phyloP scores from a whole-genome alignment of 2,797 vertebrate genomes.

The Agapornis canus region DNA sequence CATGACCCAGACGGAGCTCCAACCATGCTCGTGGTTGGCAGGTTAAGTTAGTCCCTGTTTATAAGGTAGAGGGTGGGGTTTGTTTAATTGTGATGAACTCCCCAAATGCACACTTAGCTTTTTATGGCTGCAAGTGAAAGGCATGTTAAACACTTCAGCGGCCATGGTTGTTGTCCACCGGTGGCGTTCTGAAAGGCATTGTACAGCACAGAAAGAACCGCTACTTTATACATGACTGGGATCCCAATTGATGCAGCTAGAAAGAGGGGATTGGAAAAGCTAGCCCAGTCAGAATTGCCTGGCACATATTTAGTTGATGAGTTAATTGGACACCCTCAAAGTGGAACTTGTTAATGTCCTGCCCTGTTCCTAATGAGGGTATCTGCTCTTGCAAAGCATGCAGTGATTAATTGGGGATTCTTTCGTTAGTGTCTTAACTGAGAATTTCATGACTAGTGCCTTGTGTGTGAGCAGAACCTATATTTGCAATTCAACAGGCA shows the following conservation, averaged over 20 bases:
- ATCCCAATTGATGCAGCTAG: not conserved
- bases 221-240: not conserved
- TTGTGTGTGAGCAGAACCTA: not conserved
- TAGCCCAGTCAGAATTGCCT: not conserved
- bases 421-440: constrained; percentile 25
- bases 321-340: constrained; percentile 53
- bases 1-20: not conserved
- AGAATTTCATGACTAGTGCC: constrained; percentile 18
- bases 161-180: not conserved
- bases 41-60: constrained; percentile 22
- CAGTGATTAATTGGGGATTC: constrained; percentile 36
- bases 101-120: not conserved
- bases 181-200: not conserved
- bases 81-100: not conserved
- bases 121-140: not conserved
- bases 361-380: constrained; percentile 48
- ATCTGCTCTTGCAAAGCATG: constrained; percentile 6
- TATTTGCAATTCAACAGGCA: not conserved
- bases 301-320: constrained; percentile 23
- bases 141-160: not conserved
- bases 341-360: constrained; percentile 24
- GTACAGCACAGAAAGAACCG: not conserved
- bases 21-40: not conserved
- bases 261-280: constrained; percentile 6
- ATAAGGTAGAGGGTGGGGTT: not conserved